Evolutionary conservation across 2,888 invertebrate genomes (phyloP), one percentile per base, ranked within the genome.

Genomic region (Drosophila incognita): DNA sequence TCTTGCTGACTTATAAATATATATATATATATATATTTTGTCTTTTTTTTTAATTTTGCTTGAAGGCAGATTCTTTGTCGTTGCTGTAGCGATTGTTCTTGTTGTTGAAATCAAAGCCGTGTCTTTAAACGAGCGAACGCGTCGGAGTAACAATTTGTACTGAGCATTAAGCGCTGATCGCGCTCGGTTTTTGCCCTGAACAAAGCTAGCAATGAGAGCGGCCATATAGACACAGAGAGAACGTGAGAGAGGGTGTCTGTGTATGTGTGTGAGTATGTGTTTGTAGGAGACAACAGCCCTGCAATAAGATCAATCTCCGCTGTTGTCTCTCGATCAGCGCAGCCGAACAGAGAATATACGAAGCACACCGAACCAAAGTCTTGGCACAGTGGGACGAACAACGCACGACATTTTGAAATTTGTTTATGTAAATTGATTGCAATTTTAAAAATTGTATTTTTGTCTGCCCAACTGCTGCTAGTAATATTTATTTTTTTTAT

Each of bases 11-110:
- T 52, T 67, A 33, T 48, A 49, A 7, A 15, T 46, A 21, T 42
- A 42, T 6, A 21, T 13, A 13, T 46, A 21, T 21, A 21, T 21
- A 13, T 7, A 21, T 21, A 7, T 18, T 1, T 40, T 11, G 3
- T 33, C 4, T 11, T 33, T 33, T 15, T 21, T 10, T 42, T 6
- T 18, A 21, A 67, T 71, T 67, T 78, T 79, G 69, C 79, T 68
- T 51, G 52, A 69, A 68, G 73, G 70, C 80, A 74, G 81, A 85
- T 85, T 88, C 88, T 88, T 84, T 84, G 80, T 82, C 71, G 61
- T 61, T 66, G 57, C 51, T 63, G 62, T 67, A 36, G 38, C 67
- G 61, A 27, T 64, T 66, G 51, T 61, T 63, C 8, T 56, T 54
- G 33, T 33, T 62, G 56, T 73, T 74, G 61, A 70, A 89, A 73